A percentile compares a stretch with the other conserved stretches of the same genome.
Evolutionary conservation across 1,140 invertebrate species (phyloP).

Genomic region (Drosophila suzukii): DNA sequence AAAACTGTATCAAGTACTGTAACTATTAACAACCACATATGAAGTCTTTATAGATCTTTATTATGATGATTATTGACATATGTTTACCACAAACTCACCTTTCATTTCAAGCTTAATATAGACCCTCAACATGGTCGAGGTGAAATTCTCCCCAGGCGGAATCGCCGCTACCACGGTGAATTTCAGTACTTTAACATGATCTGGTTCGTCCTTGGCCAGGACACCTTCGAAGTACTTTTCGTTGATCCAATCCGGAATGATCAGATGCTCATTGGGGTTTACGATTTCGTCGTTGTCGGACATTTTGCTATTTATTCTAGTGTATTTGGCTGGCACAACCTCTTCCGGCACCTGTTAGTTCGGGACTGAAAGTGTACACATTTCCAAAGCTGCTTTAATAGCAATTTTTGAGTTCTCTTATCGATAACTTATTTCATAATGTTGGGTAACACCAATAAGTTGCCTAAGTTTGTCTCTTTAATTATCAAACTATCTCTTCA

Average conservation of each 20-base stretch:
- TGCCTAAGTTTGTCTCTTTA: not conserved
- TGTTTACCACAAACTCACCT: slow-evolving; percentile 16
- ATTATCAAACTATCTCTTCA: slow-evolving; percentile 6
- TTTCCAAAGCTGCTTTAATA: not conserved
- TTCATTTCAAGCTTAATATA: slow-evolving; percentile 72
- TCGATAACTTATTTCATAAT: slow-evolving; percentile 1
- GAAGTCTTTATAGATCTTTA: not conserved
- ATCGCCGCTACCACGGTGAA: slow-evolving; percentile 70
- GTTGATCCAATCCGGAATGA: slow-evolving; percentile 85
- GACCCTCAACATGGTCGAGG: slow-evolving; percentile 68
- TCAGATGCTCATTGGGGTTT: slow-evolving; percentile 70
- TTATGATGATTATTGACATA: not conserved
- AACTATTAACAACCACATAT: too few relatives aligned
- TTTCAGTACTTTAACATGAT: slow-evolving; percentile 66
- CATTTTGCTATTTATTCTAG: slow-evolving; percentile 2
- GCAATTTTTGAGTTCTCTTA: slow-evolving; percentile 17
- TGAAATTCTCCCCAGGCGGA: slow-evolving; percentile 71
- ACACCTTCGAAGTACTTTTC: slow-evolving; percentile 83
- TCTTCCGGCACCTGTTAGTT: slow-evolving; percentile 1
- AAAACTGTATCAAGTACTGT: too few relatives aligned
- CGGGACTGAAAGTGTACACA: slow-evolving; percentile 4
- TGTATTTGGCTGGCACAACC: slow-evolving; percentile 1
- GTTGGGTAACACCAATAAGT: not conserved
- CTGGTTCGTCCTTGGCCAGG: slow-evolving; percentile 79
- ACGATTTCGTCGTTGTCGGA: slow-evolving; percentile 48